Evolutionary conservation across 53 echinoderm and acorn worm genomes (phyloP), one percentile per base, ranked within the genome.

Genomic region (Pentamera pediparva): DNA sequence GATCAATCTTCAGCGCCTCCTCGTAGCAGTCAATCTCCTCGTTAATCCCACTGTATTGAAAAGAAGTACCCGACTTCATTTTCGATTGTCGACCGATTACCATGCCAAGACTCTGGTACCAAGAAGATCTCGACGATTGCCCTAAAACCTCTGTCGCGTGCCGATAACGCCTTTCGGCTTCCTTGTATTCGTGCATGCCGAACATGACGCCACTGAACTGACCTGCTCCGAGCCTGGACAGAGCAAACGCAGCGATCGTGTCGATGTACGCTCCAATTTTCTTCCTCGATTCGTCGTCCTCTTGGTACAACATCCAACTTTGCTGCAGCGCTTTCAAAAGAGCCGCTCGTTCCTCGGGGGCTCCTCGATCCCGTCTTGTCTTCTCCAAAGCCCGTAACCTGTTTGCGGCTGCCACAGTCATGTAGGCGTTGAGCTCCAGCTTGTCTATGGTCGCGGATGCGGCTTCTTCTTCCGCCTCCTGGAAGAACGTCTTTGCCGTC

Each of bases 151-250:
- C n/a, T 62, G 21, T n/a, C 5, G 39, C 63, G 21, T 34, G n/a
- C 24, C 34, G 63, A 2, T 62, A 62, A 12, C 37, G 31, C 38
- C 20, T 0, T 62, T 62, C 63, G 13, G 9, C 38, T 37, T 62
- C 38, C n/a, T 62, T 36, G 63, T 62, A 37, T 12, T 62, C 37
- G 38, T n/a, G n/a, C 36, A n/a, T n/a, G n/a, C n/a, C n/a, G n/a
- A n/a, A n/a, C n/a, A n/a, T n/a, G n/a, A n/a, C n/a, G n/a, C n/a
- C n/a, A n/a, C n/a, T n/a, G n/a, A n/a, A n/a, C n/a, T n/a, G n/a
- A n/a, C 27, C 17, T 15, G 63, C 20, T 62, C 63, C 63, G 8
- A 62, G 63, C 21, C 63, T 18, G 11, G 35, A 19, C 6, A 62
- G 38, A 35, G 63, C 63, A 20, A 62, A 62, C 8, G 36, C 63